Conservation (phyloP, 2,888 invertebrate species). For the Tubulanus polymorphus region DNA sequence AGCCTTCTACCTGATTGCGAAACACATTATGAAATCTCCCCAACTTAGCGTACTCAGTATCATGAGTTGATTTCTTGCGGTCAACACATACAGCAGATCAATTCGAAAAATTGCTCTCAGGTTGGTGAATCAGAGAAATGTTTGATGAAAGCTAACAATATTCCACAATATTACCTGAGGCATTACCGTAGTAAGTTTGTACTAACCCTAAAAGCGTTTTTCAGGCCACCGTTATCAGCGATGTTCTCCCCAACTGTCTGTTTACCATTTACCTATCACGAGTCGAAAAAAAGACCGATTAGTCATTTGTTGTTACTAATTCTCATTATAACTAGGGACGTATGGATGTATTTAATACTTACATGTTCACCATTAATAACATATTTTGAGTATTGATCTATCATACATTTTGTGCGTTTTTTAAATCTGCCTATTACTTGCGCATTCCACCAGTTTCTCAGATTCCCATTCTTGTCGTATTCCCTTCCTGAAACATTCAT, state of each 20-base stretch:
- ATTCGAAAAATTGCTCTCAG: too few species aligned
- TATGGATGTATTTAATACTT: conserved; percentile 21
- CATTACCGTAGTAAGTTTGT: neutral
- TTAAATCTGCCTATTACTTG: conserved; percentile 35
- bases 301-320: neutral
- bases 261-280: conserved; percentile 50
- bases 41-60: too few species aligned
- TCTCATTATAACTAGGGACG: neutral
- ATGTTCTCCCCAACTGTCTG: conserved; percentile 52
- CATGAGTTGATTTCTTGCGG: too few species aligned
- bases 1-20: too few species aligned
- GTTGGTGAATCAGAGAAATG: too few species aligned
- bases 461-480: conserved; percentile 46
- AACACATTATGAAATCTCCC: too few species aligned
- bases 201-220: conserved; percentile 43
- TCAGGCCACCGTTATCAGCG: conserved; percentile 53
- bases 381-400: conserved; percentile 76
- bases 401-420: conserved; percentile 38
- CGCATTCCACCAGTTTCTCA: conserved; percentile 48
- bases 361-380: conserved; percentile 58
- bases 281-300: conserved; percentile 9
- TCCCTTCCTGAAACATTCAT: conserved; percentile 32
- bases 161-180: too few species aligned
- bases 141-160: too few species aligned
- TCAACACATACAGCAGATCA: too few species aligned